Percentiles rank a stretch among this genome's conserved stretches.
phyloP scores from a whole-genome alignment of 2,888 invertebrate species.

The Elegia similella region DNA sequence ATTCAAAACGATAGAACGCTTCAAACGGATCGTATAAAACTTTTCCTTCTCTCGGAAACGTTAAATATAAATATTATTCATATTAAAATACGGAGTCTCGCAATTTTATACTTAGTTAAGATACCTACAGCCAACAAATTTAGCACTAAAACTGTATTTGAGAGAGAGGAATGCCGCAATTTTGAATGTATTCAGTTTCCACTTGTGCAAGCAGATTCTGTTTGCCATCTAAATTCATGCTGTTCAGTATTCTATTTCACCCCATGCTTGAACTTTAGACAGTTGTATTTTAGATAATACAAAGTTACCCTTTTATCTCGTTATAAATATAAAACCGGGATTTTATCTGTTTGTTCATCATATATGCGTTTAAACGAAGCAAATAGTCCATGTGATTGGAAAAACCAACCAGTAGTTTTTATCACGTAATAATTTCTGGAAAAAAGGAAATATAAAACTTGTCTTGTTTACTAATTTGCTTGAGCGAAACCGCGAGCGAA shows the following conservation, averaged over 20 bases:
- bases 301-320: too few relatives aligned
- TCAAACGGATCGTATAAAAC: not conserved
- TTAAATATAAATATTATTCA: not conserved
- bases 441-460: too few relatives aligned
- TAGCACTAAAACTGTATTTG: constrained; percentile 6
- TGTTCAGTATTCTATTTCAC: constrained; percentile 1
- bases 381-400: too few relatives aligned
- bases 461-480: too few relatives aligned
- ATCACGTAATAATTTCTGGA: too few relatives aligned
- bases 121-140: constrained; percentile 10
- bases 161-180: not conserved
- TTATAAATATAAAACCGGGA: too few relatives aligned
- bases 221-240: not conserved
- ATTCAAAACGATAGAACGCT: not conserved
- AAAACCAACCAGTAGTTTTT: too few relatives aligned
- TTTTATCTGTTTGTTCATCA: too few relatives aligned
- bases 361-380: too few relatives aligned
- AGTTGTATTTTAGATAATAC: too few relatives aligned
- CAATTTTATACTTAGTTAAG: constrained; percentile 7
- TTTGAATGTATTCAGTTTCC: not conserved
- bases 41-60: not conserved
- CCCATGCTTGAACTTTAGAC: not conserved
- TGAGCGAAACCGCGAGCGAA: too few relatives aligned
- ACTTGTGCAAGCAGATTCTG: constrained; percentile 2
- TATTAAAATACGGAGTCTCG: not conserved